Base-by-base conservation (phyloP, 2,797 vertebrate genomes). In the Tolypeutes matacus region DNA sequence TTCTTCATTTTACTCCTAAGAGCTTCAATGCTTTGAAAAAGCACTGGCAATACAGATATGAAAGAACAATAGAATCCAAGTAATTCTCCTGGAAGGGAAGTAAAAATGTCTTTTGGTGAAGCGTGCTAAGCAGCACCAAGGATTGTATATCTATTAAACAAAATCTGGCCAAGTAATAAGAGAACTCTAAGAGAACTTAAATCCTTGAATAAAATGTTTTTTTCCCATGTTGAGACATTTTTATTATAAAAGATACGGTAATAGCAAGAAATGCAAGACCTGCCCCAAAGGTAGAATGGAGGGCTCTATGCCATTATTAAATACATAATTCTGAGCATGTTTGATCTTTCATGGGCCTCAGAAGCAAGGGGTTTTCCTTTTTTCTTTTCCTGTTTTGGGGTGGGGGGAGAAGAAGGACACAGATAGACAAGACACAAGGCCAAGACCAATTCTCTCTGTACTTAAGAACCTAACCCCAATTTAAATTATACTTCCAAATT, bases 401-500 rank as follows among this genome's bases (percentile, higher is more conserved):
- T 78, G 75, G 6, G 25, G 8, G 1, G 60, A 36, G 21, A 92
- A 95, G 80, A 86, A 77, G 29, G 15, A 46, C 25, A 36, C 15
- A 46, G 46, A 58, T 0, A 95, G 58, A 73, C 7, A 89, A 89
- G 65, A 93, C 77, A 14, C 4, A 64, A 88, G 53, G 27, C 14
- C 9, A 75, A 90, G 53, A 58, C 10, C 58, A 86, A 75, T 14
- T 67, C 83, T 94, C 89, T 86, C 56, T 25, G 23, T 69, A 85
- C 51, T 77, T 83, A 67, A 83, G 81, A 92, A 86, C 56, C 62
- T 56, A 76, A 93, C 21, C 65, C 25, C 53, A 64, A 75, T 75
- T 91, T 80, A 96, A 94, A 90, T 72, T 29, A 90, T 4, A 89
- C 17, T n/a, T 73, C 51, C 85, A 93, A 78, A 20, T 17, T 5